Conservation (phyloP, 1,140 invertebrate genomes). For the Drosophila rufa region DNA sequence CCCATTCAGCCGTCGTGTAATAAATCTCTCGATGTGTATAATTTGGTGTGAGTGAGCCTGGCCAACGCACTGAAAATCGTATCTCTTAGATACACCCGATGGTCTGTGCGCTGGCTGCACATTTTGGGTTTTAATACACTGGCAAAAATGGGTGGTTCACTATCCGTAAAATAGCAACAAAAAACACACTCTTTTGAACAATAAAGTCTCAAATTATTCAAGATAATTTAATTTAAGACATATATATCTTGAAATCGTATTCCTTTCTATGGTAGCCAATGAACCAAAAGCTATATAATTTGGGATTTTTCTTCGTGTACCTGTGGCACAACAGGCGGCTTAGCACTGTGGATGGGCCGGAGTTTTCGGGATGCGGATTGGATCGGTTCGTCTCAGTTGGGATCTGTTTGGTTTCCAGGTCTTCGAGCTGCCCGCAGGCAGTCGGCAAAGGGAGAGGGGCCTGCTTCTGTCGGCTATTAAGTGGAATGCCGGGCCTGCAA, state of each 20-base stretch:
- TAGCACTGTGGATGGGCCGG: constrained; percentile 49
- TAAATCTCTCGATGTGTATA: constrained; percentile 81
- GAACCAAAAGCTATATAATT: background rate
- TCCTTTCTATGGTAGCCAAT: background rate
- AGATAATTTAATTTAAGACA: too few relatives aligned
- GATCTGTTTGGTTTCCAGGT: constrained; percentile 42
- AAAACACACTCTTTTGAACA: too few relatives aligned
- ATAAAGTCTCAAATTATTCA: too few relatives aligned
- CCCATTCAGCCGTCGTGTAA: constrained; percentile 73
- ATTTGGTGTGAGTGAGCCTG: constrained; percentile 63
- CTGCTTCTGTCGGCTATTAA: constrained; percentile 66
- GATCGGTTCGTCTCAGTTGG: constrained; percentile 34
- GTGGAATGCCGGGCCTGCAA: constrained; percentile 71
- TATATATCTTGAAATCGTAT: too few relatives aligned
- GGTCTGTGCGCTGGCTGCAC: constrained; percentile 33
- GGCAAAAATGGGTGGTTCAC: background rate
- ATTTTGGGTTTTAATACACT: constrained; percentile 17
- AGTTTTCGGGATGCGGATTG: constrained; percentile 41
- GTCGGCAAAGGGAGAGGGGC: constrained; percentile 11
- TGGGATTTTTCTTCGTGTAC: constrained; percentile 4
- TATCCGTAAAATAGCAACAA: too few relatives aligned
- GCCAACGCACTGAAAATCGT: constrained; percentile 76
- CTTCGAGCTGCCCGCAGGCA: constrained; percentile 60
- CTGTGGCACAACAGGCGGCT: constrained; percentile 58
- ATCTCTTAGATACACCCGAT: constrained; percentile 68